Evolutionary conservation across 1,140 invertebrate genomes (phyloP), one percentile per base, ranked within the genome.

Genomic region (Tetranychus urticae): DNA sequence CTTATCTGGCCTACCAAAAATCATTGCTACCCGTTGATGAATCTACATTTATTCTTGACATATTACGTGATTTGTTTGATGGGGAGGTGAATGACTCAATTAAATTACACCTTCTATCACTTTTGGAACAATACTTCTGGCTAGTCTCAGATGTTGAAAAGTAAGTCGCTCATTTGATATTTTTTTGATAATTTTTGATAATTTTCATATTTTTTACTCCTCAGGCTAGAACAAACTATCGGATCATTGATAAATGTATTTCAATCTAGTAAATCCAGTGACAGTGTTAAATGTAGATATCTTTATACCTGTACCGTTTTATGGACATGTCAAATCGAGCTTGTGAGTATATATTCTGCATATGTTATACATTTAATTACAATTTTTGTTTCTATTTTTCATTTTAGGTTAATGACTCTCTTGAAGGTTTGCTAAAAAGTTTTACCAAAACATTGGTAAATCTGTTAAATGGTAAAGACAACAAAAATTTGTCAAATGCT

Each of bases 41-140:
- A 42, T 42, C 39, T 42, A 6, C 39, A 6, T 42, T 42, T 10
- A 42, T 10, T 6, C 39, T 42, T 42, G 60, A 64, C 14, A 50
- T 64, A 35, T 36, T 64, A 2, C 36, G 35, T 10, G 59, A 61
- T 64, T 33, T 64, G 3, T 64, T 35, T 48, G 48, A 64, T 57
- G 63, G 62, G 14, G 13, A n/a, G 37, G 2, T 64, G 10, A 12
- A 6, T 31, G 35, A 42, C 10, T 31, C 42, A 33, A 14, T 56
- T 39, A 31, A 58, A 12, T 33, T 64, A 7, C 63, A 64, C 42
- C 58, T 61, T 13, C 54, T 64, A 31, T 47, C 63, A 35, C 42
- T 61, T 3, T 23, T 64, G 6, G 63, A 64, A 59, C 36, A 56
- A 42, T 39, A 55, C 12, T 14, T 58, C 39, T 61, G 46, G 4